A percentile compares a stretch with the other conserved stretches of the same genome.
phyloP scores from a whole-genome alignment of 2,888 invertebrate genomes.

The Encarsia formosa region DNA sequence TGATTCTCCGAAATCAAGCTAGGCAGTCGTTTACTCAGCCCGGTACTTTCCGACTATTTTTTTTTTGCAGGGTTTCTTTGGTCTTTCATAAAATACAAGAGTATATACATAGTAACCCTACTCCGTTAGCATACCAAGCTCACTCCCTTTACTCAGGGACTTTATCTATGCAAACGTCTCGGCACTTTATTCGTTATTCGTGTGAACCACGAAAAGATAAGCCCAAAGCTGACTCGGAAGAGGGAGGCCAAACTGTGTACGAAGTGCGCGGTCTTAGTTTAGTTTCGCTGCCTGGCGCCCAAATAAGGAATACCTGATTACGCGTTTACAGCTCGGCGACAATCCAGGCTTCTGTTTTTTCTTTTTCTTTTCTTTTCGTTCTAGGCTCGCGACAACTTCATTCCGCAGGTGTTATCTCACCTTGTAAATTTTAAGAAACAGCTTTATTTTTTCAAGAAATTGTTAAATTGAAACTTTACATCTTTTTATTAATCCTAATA shows the following conservation, averaged over 20 bases:
- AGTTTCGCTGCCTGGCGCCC: background rate
- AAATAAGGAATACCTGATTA: conserved; percentile 25
- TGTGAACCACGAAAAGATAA: conserved; percentile 22
- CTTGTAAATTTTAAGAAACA: conserved; percentile 8
- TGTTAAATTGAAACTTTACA: too few relatives aligned
- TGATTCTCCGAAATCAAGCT: conserved; percentile 8
- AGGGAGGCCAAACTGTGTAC: background rate
- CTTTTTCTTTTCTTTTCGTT: background rate
- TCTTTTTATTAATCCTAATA: too few relatives aligned
- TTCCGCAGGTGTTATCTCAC: conserved; percentile 6
- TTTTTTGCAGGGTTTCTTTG: background rate
- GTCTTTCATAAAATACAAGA: background rate
- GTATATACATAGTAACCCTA: too few relatives aligned
- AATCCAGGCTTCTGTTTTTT: background rate
- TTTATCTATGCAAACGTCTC: conserved; percentile 24
- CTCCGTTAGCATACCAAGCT: background rate
- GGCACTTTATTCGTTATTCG: conserved; percentile 14
- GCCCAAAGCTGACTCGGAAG: background rate
- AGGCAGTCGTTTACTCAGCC: conserved; percentile 4
- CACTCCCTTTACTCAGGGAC: background rate
- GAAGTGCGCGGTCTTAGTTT: conserved; percentile 7
- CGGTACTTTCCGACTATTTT: background rate
- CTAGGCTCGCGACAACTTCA: background rate
- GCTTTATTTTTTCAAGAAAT: conserved; percentile 4
- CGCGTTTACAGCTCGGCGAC: conserved; percentile 12